Percentiles rank a stretch among this genome's conserved stretches.
phyloP scores from a whole-genome alignment of 2,113 vertebrate genomes.

The Castor canadensis region DNA sequence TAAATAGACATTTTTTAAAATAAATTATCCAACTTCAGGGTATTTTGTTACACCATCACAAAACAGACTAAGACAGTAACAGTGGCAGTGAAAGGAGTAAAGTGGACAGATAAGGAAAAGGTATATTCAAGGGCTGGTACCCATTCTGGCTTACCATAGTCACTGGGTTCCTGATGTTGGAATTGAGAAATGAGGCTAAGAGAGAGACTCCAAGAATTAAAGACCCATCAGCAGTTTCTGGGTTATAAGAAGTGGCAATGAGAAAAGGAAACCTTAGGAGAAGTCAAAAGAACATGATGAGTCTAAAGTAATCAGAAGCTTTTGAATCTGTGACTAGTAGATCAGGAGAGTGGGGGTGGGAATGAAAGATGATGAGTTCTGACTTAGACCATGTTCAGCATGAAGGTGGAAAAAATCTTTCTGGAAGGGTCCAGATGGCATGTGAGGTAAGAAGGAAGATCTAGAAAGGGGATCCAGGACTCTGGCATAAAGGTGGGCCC shows the following conservation, averaged over 20 bases:
- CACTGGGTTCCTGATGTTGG: background rate
- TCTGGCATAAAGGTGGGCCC: background rate
- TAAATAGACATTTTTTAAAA: background rate
- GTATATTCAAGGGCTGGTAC: background rate
- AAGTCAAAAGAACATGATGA: background rate
- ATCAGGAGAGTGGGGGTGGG: background rate
- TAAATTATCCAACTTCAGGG: background rate
- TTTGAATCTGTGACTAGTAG: background rate
- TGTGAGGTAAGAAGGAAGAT: background rate
- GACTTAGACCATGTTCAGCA: background rate
- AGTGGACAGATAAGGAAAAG: background rate
- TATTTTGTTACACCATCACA: background rate
- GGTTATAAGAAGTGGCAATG: background rate
- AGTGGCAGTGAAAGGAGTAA: background rate
- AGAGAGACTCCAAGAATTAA: background rate
- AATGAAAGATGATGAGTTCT: background rate
- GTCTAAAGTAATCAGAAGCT: background rate
- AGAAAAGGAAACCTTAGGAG: background rate
- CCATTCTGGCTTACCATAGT: background rate
- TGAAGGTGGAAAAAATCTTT: background rate
- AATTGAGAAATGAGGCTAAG: background rate
- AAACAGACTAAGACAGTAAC: background rate
- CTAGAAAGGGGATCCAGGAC: background rate
- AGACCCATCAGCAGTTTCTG: background rate
- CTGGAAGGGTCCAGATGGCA: background rate